Evolutionary conservation across 1,140 invertebrate genomes (phyloP).

Genomic region (Papilio aristodemus): DNA sequence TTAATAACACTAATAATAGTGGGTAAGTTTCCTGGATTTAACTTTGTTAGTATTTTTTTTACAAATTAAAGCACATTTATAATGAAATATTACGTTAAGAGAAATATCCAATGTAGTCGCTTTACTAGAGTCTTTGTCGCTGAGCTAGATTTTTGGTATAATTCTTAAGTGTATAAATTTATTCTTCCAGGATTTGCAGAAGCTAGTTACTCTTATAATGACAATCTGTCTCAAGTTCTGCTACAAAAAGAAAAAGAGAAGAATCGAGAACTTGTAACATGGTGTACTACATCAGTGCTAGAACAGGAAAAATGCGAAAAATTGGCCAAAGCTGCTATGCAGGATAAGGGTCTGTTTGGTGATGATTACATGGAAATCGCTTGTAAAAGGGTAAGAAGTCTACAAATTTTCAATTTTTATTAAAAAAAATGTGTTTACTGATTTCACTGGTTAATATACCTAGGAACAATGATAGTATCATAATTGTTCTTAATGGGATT

Average conservation of each 20-base stretch:
- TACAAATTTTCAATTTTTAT: not conserved
- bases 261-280: constrained; percentile 78
- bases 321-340: constrained; percentile 84
- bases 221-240: constrained; percentile 48
- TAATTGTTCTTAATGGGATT: too few species aligned
- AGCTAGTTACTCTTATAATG: constrained; percentile 44
- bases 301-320: constrained; percentile 90
- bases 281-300: constrained; percentile 88
- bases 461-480: too few species aligned
- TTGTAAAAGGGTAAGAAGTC: constrained; percentile 81
- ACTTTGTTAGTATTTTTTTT: not conserved
- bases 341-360: constrained; percentile 84
- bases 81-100: too few species aligned
- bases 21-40: not conserved
- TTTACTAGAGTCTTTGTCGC: too few species aligned
- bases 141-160: not conserved
- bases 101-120: too few species aligned
- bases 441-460: too few species aligned
- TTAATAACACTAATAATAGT: not conserved
- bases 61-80: not conserved
- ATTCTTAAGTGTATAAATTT: not conserved
- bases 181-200: constrained; percentile 37
- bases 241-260: constrained; percentile 47
- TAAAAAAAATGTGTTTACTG: too few species aligned
- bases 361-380: constrained; percentile 82